Evolutionary conservation across 2,797 vertebrate genomes (phyloP).

Genomic region (Jordanella pulchra): DNA sequence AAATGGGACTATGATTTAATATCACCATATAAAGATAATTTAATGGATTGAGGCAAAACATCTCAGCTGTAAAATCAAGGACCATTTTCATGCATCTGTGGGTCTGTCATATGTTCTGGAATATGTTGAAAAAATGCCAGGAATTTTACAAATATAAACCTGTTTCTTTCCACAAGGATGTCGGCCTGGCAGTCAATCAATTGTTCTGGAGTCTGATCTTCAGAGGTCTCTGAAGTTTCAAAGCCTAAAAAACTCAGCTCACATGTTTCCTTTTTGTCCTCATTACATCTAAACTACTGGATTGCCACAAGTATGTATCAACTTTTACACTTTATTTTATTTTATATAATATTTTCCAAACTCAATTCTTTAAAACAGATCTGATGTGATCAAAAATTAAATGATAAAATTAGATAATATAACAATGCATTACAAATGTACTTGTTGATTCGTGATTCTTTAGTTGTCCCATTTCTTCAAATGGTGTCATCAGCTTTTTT

Average conservation of each 20-base stretch:
- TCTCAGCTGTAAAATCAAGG: constrained; percentile 19
- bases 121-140: constrained; percentile 48
- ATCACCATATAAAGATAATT: not conserved
- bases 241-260: constrained; percentile 53
- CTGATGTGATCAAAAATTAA: not conserved
- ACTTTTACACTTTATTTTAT: constrained; percentile 33
- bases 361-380: not conserved
- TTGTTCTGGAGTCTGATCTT: constrained; percentile 49
- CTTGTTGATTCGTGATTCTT: not conserved
- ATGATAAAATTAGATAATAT: not conserved
- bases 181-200: constrained; percentile 46
- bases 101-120: constrained; percentile 31
- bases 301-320: constrained; percentile 46
- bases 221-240: constrained; percentile 31
- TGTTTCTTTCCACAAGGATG: constrained; percentile 32
- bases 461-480: not conserved
- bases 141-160: constrained; percentile 50
- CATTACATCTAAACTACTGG: constrained; percentile 42
- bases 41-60: constrained; percentile 15
- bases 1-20: constrained; percentile 21
- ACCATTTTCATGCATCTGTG: constrained; percentile 29
- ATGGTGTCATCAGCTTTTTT: not conserved
- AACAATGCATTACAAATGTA: not conserved
- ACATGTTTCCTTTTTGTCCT: constrained; percentile 50
- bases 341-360: not conserved